Conservation (phyloP, 2,797 vertebrate genomes). For the Dallia pectoralis region DNA sequence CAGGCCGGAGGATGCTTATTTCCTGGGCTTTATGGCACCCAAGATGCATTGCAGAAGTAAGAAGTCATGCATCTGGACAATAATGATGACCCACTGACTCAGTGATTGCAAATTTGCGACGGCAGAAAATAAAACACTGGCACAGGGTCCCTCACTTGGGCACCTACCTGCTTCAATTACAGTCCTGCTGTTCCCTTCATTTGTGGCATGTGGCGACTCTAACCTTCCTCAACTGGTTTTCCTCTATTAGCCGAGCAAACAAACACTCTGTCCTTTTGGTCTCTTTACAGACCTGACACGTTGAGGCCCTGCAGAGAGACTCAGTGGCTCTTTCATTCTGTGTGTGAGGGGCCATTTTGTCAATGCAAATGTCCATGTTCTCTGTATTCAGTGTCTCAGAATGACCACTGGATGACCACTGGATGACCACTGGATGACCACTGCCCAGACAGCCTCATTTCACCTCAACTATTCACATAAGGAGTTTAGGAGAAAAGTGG, state of each 20-base stretch:
- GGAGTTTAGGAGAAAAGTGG: background rate
- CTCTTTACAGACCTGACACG: background rate
- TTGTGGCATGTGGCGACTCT: slow-evolving; percentile 59
- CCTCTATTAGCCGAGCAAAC: slow-evolving; percentile 34
- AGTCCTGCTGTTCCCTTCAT: slow-evolving; percentile 66
- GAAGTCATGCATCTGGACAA: slow-evolving; percentile 58
- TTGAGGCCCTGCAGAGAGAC: background rate
- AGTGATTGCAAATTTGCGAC: slow-evolving; percentile 49
- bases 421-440: no score
- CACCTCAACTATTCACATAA: background rate
- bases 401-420: no score
- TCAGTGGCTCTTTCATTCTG: slow-evolving; percentile 9
- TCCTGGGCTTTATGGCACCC: slow-evolving; percentile 53
- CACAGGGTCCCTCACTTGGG: slow-evolving; percentile 52
- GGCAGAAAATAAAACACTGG: slow-evolving; percentile 47
- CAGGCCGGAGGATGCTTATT: slow-evolving; percentile 50
- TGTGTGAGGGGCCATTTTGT: background rate
- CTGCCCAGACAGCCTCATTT: background rate
- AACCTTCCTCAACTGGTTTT: slow-evolving; percentile 49
- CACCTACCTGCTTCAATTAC: slow-evolving; percentile 74
- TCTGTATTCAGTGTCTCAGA: background rate
- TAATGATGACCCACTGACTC: slow-evolving; percentile 68
- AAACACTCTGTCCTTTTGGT: slow-evolving; percentile 20
- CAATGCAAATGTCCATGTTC: background rate
- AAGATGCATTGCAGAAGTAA: slow-evolving; percentile 51